Percentiles rank a stretch among this genome's conserved stretches.
Conservation (phyloP, 2,888 invertebrate genomes). For the Brachyptera risi region DNA sequence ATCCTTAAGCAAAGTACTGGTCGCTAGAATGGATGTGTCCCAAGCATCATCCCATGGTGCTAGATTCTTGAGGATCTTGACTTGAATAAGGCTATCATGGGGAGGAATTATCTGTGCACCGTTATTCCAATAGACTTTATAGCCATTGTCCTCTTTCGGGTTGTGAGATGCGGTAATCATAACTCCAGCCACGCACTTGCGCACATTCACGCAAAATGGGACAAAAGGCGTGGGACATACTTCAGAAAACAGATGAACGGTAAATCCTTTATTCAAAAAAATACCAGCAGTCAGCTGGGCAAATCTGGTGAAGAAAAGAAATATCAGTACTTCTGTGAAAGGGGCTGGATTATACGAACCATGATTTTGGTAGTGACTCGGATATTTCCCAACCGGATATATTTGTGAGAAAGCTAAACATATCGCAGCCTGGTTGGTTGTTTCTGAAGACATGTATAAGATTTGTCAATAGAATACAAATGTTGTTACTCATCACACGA, state of each 20-base stretch:
- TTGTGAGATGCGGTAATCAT: conserved; percentile 97
- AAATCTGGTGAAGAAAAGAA: conserved; percentile 59
- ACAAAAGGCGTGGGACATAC: conserved; percentile 92
- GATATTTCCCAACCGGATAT: no score
- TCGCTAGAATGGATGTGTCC: conserved; percentile 59
- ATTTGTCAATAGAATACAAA: no score
- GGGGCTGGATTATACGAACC: no score
- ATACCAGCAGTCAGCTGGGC: conserved; percentile 83
- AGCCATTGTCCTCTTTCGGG: conserved; percentile 94
- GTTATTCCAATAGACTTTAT: conserved; percentile 95
- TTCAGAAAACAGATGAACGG: conserved; percentile 74
- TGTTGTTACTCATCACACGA: no score
- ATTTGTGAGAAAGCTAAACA: no score
- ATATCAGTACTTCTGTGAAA: no score
- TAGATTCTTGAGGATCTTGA: conserved; percentile 69
- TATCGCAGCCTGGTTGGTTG: no score
- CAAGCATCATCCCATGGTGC: conserved; percentile 75
- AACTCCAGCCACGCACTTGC: conserved; percentile 76
- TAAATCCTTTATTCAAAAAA: conserved; percentile 68
- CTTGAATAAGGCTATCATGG: conserved; percentile 82
- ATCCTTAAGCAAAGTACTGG: conserved; percentile 57
- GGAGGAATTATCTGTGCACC: conserved; percentile 94
- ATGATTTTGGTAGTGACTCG: no score
- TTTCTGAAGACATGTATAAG: no score
- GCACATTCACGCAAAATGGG: conserved; percentile 74